Evolutionary conservation across 2,888 invertebrate genomes (phyloP), one percentile per base, ranked within the genome.

Genomic region (Drosophila paranaensis): DNA sequence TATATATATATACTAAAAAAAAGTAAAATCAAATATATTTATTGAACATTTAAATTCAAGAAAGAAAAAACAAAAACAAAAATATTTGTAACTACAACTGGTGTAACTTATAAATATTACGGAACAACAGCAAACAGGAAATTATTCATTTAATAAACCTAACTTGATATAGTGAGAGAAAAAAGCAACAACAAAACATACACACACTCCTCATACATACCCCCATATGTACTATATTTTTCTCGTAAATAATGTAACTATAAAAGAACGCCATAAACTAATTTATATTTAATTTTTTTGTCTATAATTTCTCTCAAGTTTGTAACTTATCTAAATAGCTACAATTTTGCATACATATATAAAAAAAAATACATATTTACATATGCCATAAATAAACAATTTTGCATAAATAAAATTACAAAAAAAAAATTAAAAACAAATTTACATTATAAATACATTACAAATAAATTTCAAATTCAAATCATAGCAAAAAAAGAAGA

Each of bases 151-250:
- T 70, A 80, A 74, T 27, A 27, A 27, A 27, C 27, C 64, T 58
- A 74, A 71, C 43, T 30, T 61, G 16, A 64, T 27, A 54, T 72
- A 84, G 56, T 73, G 48, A 74, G 64, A 62, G 51, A 42, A 33
- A 58, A 20, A 20, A 63, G 43, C 60, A 71, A 50, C 50, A 58
- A 69, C 53, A 50, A 25, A 30, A 25, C 30, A 20, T 9, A 61
- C 45, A 43, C 51, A 68, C 64, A 46, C 25, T 9, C n/a, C 25
- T 9, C n/a, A 60, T 61, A 60, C 57, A 64, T 35, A 11, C 39
- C 64, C 39, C 64, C 71, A 81, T 79, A 70, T 78, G 77, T 82
- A 87, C 74, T 82, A 87, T 86, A 86, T 88, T 86, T 86, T 86
- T 86, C 88, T 83, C 83, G 80, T 78, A 79, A 74, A 74, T 61